Conservation (phyloP, 2,797 vertebrate species). For the Tapirus indicus region DNA sequence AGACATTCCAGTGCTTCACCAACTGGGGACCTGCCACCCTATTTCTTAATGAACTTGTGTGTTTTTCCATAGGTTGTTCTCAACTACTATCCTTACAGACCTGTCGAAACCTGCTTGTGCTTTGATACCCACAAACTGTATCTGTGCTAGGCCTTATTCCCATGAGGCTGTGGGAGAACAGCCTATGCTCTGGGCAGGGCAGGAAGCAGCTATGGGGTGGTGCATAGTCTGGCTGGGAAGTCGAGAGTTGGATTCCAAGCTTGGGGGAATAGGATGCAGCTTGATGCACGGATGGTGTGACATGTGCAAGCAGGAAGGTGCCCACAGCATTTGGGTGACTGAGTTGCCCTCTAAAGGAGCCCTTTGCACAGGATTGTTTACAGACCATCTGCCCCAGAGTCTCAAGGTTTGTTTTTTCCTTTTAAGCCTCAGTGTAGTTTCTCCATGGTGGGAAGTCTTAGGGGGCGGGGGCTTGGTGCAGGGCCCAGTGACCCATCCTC, state of each 20-base stretch:
- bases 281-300: neutral
- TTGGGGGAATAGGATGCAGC: neutral
- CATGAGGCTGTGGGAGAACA: neutral
- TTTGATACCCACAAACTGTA: neutral
- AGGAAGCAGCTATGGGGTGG: neutral
- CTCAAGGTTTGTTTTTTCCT: neutral
- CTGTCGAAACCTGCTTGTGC: neutral
- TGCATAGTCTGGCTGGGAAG: neutral
- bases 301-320: slow-evolving; percentile 54
- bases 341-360: slow-evolving; percentile 70
- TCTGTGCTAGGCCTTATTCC: neutral
- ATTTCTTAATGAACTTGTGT: neutral
- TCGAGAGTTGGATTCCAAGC: neutral
- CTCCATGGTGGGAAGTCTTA: neutral
- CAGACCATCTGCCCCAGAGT: neutral
- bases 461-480: slow-evolving; percentile 23
- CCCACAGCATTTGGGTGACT: neutral
- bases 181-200: neutral
- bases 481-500: neutral
- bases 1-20: neutral
- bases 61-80: neutral
- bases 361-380: slow-evolving; percentile 56
- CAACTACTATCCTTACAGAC: neutral
- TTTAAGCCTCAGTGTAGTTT: slow-evolving; percentile 27
- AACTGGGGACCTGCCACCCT: neutral